These are phyloP conservation scores for Psococerastis gibbosa DNA, from an alignment of 2,888 invertebrate genomes.

Conservation along the genomic window DNA sequence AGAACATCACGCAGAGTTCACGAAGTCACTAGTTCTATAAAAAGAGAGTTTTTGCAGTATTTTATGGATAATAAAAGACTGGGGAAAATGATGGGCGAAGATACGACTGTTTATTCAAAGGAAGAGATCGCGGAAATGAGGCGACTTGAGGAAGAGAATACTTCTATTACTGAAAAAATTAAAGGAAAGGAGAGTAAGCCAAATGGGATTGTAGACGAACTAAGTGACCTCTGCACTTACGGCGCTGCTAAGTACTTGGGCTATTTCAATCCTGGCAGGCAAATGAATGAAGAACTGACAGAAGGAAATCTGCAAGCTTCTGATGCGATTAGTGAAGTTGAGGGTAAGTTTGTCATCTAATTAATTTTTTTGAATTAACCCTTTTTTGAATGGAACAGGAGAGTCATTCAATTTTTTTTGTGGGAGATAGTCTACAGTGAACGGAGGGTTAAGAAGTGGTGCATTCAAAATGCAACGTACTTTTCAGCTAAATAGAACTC, in stretches of 20 bases:
- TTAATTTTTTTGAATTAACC: too few relatives aligned
- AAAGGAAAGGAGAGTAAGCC: slow-evolving; percentile 5
- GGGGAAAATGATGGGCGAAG: not conserved
- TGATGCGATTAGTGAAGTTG: not conserved
- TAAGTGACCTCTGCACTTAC: slow-evolving; percentile 7
- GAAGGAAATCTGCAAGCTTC: not conserved
- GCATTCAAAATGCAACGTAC: too few relatives aligned
- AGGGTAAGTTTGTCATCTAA: slow-evolving; percentile 2
- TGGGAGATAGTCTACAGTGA: too few relatives aligned
- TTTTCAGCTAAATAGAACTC: too few relatives aligned
- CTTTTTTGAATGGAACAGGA: too few relatives aligned
- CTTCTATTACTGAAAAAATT: not conserved
- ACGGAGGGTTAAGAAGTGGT: too few relatives aligned
- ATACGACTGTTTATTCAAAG: not conserved
- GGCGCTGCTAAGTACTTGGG: not conserved
- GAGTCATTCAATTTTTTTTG: too few relatives aligned
- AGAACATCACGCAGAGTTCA: not conserved
- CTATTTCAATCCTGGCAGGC: slow-evolving; percentile 1
- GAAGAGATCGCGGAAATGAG: not conserved
- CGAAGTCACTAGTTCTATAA: not conserved
- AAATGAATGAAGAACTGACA: not conserved
- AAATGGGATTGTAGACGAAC: slow-evolving; percentile 2
- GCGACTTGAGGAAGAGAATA: not conserved
- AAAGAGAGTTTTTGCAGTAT: not conserved
- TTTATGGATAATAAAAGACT: not conserved